Conservation (phyloP, 2,113 vertebrate genomes). For the Pseudorectes ferrugineus region DNA sequence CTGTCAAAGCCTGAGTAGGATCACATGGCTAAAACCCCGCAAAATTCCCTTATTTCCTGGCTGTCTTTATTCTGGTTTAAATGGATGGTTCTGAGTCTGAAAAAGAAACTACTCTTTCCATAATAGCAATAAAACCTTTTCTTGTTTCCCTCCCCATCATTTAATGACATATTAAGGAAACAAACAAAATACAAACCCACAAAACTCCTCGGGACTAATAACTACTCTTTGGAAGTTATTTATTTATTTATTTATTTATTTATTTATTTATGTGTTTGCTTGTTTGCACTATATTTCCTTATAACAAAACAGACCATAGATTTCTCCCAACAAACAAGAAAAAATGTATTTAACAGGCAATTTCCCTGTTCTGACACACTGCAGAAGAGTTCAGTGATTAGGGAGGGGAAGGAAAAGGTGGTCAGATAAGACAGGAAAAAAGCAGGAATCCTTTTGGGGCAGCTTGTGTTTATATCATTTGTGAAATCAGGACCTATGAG, state of each 20-base stretch:
- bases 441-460: neutral
- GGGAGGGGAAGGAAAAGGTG: neutral
- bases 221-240: neutral
- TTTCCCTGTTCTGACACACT: neutral
- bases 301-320: neutral
- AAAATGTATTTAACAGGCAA: neutral
- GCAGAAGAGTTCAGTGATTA: neutral
- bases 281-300: neutral
- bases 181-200: neutral
- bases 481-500: neutral
- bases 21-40: neutral
- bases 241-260: neutral
- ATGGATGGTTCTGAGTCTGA: neutral
- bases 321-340: neutral
- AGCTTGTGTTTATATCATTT: neutral
- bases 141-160: neutral
- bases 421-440: neutral
- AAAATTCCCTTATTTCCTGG: neutral
- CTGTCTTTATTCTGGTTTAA: neutral
- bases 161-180: neutral
- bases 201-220: neutral
- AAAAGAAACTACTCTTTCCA: neutral
- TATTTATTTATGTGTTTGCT: neutral
- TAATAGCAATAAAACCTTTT: neutral
- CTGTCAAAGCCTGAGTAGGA: slow-evolving; percentile 3